Conservation (phyloP, 2,113 vertebrate species). For the Neolamprologus kungweensis region DNA sequence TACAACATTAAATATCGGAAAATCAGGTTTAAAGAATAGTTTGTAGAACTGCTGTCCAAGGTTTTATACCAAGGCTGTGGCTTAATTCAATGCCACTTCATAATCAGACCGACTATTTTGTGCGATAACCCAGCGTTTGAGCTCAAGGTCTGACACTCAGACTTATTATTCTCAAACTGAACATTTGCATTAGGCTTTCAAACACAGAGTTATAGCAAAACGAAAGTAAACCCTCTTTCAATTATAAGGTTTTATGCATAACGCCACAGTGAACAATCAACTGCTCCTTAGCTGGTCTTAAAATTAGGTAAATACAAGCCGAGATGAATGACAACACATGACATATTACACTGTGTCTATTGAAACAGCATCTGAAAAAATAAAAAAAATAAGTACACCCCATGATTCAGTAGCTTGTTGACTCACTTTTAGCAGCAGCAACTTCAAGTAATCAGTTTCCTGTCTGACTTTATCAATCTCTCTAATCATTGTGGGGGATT, state of each 20-base stretch:
- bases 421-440: background rate
- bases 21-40: background rate
- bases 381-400: background rate
- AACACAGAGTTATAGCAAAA: background rate
- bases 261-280: background rate
- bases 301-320: background rate
- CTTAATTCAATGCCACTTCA: background rate
- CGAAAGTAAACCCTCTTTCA: fast-evolving
- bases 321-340: background rate
- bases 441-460: background rate
- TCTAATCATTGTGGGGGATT: background rate
- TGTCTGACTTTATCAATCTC: background rate
- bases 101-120: background rate
- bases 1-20: background rate
- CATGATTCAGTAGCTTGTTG: background rate
- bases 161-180: background rate
- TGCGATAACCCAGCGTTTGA: background rate
- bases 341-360: background rate
- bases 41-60: background rate
- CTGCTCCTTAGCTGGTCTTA: background rate
- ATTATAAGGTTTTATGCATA: background rate
- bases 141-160: background rate
- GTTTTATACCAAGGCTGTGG: background rate
- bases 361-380: background rate
- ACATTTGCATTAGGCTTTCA: background rate